Evolutionary conservation across 2,797 vertebrate species (phyloP).

Genomic region (Smutsia gigantea): DNA sequence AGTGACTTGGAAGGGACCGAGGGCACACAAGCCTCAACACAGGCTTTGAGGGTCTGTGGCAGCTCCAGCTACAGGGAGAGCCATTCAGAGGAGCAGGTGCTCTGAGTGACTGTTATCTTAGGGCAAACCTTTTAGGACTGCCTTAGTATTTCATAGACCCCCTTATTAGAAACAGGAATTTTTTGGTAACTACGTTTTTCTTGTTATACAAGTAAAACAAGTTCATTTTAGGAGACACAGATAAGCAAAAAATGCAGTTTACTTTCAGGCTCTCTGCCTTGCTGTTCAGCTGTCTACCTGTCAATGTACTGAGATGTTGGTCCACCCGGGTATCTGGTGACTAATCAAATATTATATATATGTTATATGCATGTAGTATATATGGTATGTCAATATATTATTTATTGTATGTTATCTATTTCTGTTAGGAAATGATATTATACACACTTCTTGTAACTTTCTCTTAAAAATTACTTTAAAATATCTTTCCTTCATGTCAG

Average conservation of each 20-base stretch:
- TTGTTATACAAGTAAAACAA: not conserved
- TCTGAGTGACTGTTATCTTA: not conserved
- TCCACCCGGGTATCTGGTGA: not conserved
- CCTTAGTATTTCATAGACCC: not conserved
- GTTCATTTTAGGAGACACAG: not conserved
- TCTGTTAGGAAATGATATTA: not conserved
- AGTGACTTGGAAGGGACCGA: not conserved
- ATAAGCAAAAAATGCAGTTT: not conserved
- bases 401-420: not conserved
- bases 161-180: not conserved
- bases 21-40: not conserved
- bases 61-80: accelerated
- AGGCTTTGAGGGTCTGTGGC: too few relatives aligned
- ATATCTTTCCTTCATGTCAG: not conserved
- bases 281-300: not conserved
- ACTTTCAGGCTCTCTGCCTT: not conserved
- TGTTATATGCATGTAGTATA: not conserved
- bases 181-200: not conserved
- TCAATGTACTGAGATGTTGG: not conserved
- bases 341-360: not conserved
- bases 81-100: not conserved
- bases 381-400: not conserved
- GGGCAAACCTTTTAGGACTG: not conserved
- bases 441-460: not conserved
- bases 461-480: not conserved